Base-by-base conservation (phyloP, 2,797 vertebrate genomes). In the Danio choprae region DNA sequence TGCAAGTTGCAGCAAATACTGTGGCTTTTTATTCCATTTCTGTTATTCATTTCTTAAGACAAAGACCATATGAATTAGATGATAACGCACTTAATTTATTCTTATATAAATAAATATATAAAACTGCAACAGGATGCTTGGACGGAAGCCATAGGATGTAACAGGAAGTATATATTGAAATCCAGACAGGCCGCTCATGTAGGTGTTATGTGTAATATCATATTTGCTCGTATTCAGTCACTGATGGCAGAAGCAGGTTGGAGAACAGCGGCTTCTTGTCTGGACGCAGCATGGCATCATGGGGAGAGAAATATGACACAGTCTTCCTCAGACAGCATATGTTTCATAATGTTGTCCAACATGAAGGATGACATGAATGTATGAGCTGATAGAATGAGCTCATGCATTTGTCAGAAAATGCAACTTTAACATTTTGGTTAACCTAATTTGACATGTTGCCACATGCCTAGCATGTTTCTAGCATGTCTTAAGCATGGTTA, bases 251-350 rank as follows among this genome's bases (percentile, higher is more conserved):
- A 41, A 71, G 67, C 77, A 79, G 77, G 77, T 71, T 79, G 77
- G 36, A 70, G 77, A 53, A 62, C 55, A 79, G 67, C 56, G 70
- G 56, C 55, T 18, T 22, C 56, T 60, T 40, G 76, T 70, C 56
- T 79, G 77, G 77, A 71, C 46, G 3, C 77, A 70, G 76, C 65
- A 79, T 70, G 76, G 48, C 36, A 51, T 79, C 76, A 29, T 51
- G 67, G 38, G 13, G 56, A 83, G 72, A 79, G 56, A 44, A 79
- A 79, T 74, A 68, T 79, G 70, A 74, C 53, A 44, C 59, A 64
- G 41, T 50, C 55, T 69, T 83, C 76, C 51, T 77, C 80, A 78
- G 43, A 64, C 68, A 59, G 41, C 74, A 82, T 73, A 77, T 73
- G 81, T 76, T 38, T 73, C 51, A 63, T 59, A 72, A 68, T 67